These are phyloP conservation scores for Pocota personata DNA, from an alignment of 2,888 invertebrate species.

Conservation along the genomic window DNA sequence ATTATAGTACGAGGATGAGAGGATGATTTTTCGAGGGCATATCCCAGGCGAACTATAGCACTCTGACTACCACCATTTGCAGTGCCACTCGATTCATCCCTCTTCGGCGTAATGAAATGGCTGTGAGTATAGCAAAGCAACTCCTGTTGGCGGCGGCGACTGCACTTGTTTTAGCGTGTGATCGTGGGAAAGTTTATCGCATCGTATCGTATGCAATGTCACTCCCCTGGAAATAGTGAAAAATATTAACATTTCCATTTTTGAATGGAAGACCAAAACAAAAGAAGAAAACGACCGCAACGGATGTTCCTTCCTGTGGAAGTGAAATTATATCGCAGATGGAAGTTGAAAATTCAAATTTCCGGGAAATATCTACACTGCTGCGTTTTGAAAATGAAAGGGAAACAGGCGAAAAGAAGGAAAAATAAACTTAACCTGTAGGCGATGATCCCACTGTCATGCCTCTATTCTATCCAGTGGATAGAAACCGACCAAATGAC, in stretches of 20 bases:
- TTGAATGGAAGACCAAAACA: neutral
- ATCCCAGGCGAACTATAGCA: slow-evolving; percentile 47
- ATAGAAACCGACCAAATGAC: no score
- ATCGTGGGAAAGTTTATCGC: slow-evolving; percentile 64
- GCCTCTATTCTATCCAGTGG: no score
- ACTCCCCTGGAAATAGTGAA: slow-evolving; percentile 46
- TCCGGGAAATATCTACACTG: slow-evolving; percentile 26
- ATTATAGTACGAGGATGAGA: slow-evolving; percentile 62
- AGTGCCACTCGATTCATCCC: slow-evolving; percentile 49
- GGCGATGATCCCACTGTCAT: no score
- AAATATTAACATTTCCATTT: slow-evolving; percentile 12
- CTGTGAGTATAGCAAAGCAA: slow-evolving; percentile 4
- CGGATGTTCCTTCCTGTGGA: slow-evolving; percentile 64
- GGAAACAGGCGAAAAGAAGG: neutral
- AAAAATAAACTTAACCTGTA: slow-evolving; percentile 5
- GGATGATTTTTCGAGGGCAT: slow-evolving; percentile 60
- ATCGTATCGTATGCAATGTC: slow-evolving; percentile 23
- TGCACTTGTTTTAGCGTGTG: slow-evolving; percentile 60
- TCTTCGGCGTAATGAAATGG: slow-evolving; percentile 32
- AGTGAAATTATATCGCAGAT: neutral
- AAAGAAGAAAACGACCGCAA: neutral
- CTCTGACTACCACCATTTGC: slow-evolving; percentile 32
- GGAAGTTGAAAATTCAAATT: slow-evolving; percentile 40
- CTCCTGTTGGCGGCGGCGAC: slow-evolving; percentile 45
- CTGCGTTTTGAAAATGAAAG: neutral